Base-by-base conservation (phyloP, 2,797 vertebrate genomes). In the Etheostoma perlongum region DNA sequence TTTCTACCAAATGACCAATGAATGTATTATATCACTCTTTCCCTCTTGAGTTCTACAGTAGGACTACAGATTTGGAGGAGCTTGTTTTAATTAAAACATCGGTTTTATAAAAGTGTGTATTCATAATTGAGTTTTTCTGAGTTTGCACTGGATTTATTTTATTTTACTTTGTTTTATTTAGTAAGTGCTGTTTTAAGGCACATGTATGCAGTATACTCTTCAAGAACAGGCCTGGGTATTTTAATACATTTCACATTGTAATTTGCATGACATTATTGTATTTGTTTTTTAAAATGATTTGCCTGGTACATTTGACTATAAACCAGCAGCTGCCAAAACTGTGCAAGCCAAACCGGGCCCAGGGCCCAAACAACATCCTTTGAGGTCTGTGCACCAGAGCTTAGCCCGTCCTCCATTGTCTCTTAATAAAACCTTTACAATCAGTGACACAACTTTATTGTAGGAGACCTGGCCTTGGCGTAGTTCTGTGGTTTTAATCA, bases 1-100 rank as follows among this genome's bases (percentile, higher is more conserved):
- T 78, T 61, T 60, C 78, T 19, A 66, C 73, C 21, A 64, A 79
- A 47, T 74, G 49, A 68, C 67, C 68, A 59, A 51, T 40, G 54
- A 59, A 48, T 40, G 54, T 63, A 47, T 67, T 57, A 44, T 78
- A 6, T 66, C 16, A 52, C 25, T 51, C 5, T 51, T 54, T 57
- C 23, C 36, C 40, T 49, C 11, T 30, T 63, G 27, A 25, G 13
- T 4, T 69, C 5, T 59, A 18, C 5, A 19, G 19, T 19, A 5
- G 47, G 14, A 57, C 40, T 9, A 5, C 19, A 18, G 58, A 47
- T 49, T 33, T 57, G 9, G n/a, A 60, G 3, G 2, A 6, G 46
- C 19, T 55, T 27, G 21, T 48, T 47, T 16, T 2, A 58, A 42
- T 15, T 27, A 14, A 71, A 58, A n/a, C 11, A 16, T 18, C 1